Conservation (phyloP, 2,797 vertebrate genomes). For the Tragelaphus oryx region DNA sequence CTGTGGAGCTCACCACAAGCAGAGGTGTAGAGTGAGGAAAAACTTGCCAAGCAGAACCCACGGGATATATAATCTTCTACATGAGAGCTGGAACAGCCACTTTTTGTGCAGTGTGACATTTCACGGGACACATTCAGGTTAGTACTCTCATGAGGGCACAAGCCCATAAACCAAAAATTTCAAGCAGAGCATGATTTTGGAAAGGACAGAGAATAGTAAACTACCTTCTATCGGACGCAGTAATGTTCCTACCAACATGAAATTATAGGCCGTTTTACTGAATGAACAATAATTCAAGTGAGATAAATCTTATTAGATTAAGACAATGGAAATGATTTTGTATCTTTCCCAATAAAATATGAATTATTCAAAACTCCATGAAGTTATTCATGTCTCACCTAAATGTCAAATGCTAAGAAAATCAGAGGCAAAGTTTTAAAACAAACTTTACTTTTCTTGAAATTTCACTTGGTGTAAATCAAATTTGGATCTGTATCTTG, state of each 20-base stretch:
- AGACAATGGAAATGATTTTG: slow-evolving; percentile 17
- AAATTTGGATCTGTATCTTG: background rate
- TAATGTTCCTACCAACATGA: background rate
- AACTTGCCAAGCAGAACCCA: slow-evolving; percentile 64
- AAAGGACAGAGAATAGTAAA: slow-evolving; percentile 46
- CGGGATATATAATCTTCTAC: slow-evolving; percentile 64
- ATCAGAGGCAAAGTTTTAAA: slow-evolving; percentile 13
- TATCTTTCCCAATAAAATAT: slow-evolving; percentile 6
- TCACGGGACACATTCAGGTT: slow-evolving; percentile 48
- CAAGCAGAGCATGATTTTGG: slow-evolving; percentile 50
- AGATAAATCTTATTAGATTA: slow-evolving; percentile 54
- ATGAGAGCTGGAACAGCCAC: slow-evolving; percentile 52
- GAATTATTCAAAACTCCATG: slow-evolving; percentile 26
- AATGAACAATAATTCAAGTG: slow-evolving; percentile 13
- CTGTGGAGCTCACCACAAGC: slow-evolving; percentile 65
- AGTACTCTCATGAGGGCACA: background rate
- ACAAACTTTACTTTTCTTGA: slow-evolving; percentile 26
- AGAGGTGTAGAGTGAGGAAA: slow-evolving; percentile 56
- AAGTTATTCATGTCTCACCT: slow-evolving; percentile 29
- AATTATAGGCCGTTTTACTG: background rate
- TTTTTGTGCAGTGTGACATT: slow-evolving; percentile 73
- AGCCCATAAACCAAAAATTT: slow-evolving; percentile 54
- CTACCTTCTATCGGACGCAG: background rate
- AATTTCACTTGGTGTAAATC: background rate
- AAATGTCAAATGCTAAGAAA: slow-evolving; percentile 32